These are phyloP conservation scores for Megaptera novaeangliae DNA, from an alignment of 2,113 vertebrate genomes.

Conservation along the genomic window DNA sequence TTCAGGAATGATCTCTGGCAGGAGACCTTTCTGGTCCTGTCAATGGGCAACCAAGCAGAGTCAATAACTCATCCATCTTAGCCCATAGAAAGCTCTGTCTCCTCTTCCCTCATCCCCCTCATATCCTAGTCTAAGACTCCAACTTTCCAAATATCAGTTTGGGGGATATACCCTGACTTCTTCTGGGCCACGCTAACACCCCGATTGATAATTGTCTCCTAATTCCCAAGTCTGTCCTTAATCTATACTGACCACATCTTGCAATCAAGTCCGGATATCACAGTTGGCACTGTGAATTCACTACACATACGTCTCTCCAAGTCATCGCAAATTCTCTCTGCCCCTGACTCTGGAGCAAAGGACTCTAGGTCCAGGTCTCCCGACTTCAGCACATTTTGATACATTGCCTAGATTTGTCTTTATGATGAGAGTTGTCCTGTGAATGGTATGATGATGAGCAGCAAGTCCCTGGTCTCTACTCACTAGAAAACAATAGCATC, in stretches of 20 bases:
- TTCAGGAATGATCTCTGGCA: not conserved
- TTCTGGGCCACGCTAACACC: fast-evolving
- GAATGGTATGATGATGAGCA: too few relatives aligned
- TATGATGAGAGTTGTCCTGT: too few relatives aligned
- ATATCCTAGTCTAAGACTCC: too few relatives aligned
- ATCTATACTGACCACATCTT: fast-evolving
- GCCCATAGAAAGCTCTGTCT: fast-evolving
- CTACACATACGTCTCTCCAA: fast-evolving
- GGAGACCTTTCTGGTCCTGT: not conserved
- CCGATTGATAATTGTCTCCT: not conserved
- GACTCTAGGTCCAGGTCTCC: not conserved
- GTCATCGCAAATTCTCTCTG: not conserved
- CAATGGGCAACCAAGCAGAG: not conserved
- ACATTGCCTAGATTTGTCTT: not conserved
- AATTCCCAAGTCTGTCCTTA: too few relatives aligned
- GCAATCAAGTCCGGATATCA: not conserved
- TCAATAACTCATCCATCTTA: fast-evolving
- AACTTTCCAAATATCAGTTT: fast-evolving
- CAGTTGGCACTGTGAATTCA: not conserved
- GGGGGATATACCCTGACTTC: too few relatives aligned
- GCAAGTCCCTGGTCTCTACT: not conserved
- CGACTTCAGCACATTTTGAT: fast-evolving
- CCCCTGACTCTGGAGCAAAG: too few relatives aligned
- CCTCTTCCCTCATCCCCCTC: not conserved
- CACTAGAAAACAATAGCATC: not conserved